Evolutionary conservation across 2,888 invertebrate species (phyloP), one percentile per base, ranked within the genome.

Genomic region (Hoplodrina blanda): DNA sequence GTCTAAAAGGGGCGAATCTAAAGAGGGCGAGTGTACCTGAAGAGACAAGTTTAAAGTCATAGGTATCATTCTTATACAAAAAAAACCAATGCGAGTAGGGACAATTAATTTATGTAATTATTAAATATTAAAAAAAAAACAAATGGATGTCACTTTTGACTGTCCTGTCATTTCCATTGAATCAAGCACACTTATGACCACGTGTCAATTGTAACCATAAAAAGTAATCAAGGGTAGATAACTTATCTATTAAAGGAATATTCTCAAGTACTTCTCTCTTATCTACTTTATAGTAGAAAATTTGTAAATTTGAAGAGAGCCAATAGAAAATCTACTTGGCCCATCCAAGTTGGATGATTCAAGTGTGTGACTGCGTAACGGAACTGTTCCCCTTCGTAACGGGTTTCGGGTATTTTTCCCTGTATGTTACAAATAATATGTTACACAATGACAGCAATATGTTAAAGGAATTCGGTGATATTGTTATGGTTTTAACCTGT

Each of bases 401-500:
- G 8, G 77, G 78, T 66, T 57, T 70, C 66, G 70, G 78, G 78
- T 78, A 70, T 78, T 78, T 78, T 78, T 41, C 50, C 37, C 44
- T 44, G 10, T 17, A 7, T 15, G 54, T 68, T 10, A 63, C 54
- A 0, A 5, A 46, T 46, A 17, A 5, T 55, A 25, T 19, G 20
- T 49, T 20, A 59, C 15, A 54, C 17, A 49, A 5, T 33, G 4
- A 33, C 46, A 46, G 8, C 7, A 62, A 50, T 49, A 71, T 56
- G 13, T 56, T 11, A 63, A 20, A 11, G 11, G n/a, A 33, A 63
- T 70, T 19, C 20, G 19, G 25, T 71, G 33, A 17, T 4, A 46
- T 15, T 15, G 4, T 25, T 25, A 17, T 46, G 17, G 0, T 46
- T 19, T 8, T 3, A 25, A 8, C 50, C 13, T 19, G 71, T 64